Conservation (phyloP, 1,140 invertebrate species). For the Drosophila nikananu region DNA sequence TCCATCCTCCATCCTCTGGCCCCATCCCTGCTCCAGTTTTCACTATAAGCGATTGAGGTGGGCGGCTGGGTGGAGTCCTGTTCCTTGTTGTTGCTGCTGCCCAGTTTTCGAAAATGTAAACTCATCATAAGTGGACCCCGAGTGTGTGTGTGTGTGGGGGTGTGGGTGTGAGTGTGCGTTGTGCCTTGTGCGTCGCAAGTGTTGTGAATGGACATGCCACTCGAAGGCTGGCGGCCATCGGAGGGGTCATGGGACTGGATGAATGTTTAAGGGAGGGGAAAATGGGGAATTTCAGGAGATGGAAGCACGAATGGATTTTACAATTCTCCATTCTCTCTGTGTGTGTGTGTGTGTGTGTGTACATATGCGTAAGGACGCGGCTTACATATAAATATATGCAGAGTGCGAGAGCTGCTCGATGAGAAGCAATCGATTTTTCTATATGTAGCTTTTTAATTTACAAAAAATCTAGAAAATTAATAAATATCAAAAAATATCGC, state of each 20-base stretch:
- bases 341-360: conserved; percentile 8
- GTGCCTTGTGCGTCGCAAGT: conserved; percentile 74
- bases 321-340: conserved; percentile 55
- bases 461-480: not conserved
- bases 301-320: conserved; percentile 68
- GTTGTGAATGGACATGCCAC: conserved; percentile 75
- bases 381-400: conserved; percentile 21
- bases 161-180: conserved; percentile 16
- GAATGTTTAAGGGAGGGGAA: conserved; percentile 16
- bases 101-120: conserved; percentile 82
- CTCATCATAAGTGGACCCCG: conserved; percentile 81
- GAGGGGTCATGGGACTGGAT: not conserved
- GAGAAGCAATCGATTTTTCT: not conserved
- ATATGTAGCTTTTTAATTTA: not conserved
- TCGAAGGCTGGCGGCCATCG: conserved; percentile 24
- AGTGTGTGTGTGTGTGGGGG: conserved; percentile 37
- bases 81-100: conserved; percentile 49
- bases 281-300: conserved; percentile 13
- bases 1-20: not conserved
- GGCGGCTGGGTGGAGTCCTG: conserved; percentile 8
- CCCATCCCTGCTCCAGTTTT: conserved; percentile 4
- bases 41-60: conserved; percentile 26
- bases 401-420: conserved; percentile 6
- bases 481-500: not conserved
- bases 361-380: conserved; percentile 9